Evolutionary conservation across 2,888 invertebrate species (phyloP), one percentile per base, ranked within the genome.

Genomic region (Euplexia lucipara): DNA sequence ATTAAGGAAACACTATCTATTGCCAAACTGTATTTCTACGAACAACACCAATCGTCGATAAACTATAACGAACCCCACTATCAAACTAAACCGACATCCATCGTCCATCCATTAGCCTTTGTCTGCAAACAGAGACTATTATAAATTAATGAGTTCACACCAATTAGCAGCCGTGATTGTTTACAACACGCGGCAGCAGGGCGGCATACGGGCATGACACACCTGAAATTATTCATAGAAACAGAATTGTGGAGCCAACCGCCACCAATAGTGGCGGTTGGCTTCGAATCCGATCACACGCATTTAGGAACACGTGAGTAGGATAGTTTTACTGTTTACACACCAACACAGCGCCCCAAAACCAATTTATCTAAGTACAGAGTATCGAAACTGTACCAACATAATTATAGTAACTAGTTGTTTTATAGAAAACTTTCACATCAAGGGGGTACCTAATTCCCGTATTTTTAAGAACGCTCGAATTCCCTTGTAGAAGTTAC

Each of bases 121-220:
- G 44, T 18, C 22, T 20, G 26, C 56, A 60, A 74, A 68, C 68
- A 56, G 14, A 45, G 18, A 34, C 56, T 44, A 61, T 72, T 48
- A 56, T 49, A 60, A 58, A 45, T 62, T 54, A 70, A 70, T 42
- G 45, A 53, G 61, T 70, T 41, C 42, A 69, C 60, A 51, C 70
- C 62, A 70, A 62, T 70, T 70, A 70, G 48, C 10, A 45, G 49
- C 44, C 61, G 51, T 49, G 32, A 66, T 73, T 53, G 73, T 65
- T 42, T 48, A 63, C 42, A n/a, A n/a, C 22, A 39, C 12, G 12
- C 7, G 9, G 14, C n/a, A 14, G 12, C 53, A 51, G 30, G 26
- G 37, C 18, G 32, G 5, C 42, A 26, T 26, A 5, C 18, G 7
- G 16, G 18, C 18, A 4, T 16, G 41, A 37, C 37, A 34, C 3